Percentiles rank a stretch among this genome's conserved stretches.
These are phyloP conservation scores for Falcunculus frontatus DNA, from an alignment of 2,113 vertebrate genomes.

Conservation along the genomic window DNA sequence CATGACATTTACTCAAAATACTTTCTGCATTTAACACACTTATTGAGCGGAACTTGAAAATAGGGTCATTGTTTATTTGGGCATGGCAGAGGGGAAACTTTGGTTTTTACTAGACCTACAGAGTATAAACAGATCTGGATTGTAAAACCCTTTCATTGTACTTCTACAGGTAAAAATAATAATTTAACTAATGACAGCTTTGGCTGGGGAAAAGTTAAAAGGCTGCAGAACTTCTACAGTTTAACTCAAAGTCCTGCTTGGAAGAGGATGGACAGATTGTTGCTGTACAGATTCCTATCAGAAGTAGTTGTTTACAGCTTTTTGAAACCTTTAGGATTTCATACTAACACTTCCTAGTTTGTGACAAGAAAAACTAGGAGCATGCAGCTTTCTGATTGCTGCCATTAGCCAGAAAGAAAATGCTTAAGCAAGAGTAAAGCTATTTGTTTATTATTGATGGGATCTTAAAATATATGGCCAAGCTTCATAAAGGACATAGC, in stretches of 20 bases:
- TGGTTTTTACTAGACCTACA: not conserved
- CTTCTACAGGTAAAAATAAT: constrained; percentile 15
- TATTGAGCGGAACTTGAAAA: constrained; percentile 48
- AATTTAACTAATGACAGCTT: not conserved
- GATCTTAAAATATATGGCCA: not conserved
- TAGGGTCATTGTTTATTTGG: constrained; percentile 38
- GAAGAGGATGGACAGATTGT: not conserved
- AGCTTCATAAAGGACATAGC: not conserved
- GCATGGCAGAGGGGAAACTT: not conserved
- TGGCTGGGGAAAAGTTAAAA: not conserved
- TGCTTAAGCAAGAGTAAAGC: not conserved
- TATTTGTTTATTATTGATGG: not conserved
- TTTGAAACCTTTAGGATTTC: not conserved
- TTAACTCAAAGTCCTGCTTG: not conserved
- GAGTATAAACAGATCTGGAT: not conserved
- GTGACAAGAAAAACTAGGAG: not conserved
- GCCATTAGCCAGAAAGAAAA: not conserved
- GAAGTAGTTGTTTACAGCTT: not conserved
- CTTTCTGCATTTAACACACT: constrained; percentile 55
- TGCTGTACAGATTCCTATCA: not conserved
- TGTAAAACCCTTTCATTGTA: not conserved
- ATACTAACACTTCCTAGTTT: not conserved
- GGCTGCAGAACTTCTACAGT: not conserved
- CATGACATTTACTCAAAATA: constrained; percentile 60
- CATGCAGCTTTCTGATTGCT: not conserved